Evolutionary conservation across 1,140 invertebrate species (phyloP), one percentile per base, ranked within the genome.

Genomic region (Tetramorium parvispinum): DNA sequence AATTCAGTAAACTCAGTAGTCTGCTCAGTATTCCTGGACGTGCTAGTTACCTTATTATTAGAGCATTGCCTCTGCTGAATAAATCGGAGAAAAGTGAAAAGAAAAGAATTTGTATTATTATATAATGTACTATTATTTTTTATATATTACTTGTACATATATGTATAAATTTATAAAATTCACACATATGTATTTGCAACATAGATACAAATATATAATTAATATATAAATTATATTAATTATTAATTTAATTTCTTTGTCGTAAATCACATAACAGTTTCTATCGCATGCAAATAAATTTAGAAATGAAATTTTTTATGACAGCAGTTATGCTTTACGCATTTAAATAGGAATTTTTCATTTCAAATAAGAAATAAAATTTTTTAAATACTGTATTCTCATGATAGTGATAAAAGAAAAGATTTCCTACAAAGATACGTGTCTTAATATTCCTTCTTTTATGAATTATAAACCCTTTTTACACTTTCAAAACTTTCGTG

Each of bases 351-450:
- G 13, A 76, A 40, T 21, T 24, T 32, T 32, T 32, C 32, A 16
- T 11, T 40, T 21, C 6, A 75, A 55, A n/a, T 75, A 37, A 76
- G 37, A 37, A 76, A 57, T 53, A 8, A 37, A 40, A 65, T 65
- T 55, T 40, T 57, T 3, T 13, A 37, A 21, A 55, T 40, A 13
- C 21, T 24, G 18, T 61, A 32, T 6, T 61, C 27, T 61, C 27
- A 32, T 2, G 4, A n/a, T 40, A 65, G 24, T 10, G 8, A 65
- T 65, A 65, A 65, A 65, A 37, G 11, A 63, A 32, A 63, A 0
- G 40, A 32, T 32, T 65, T 65, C 1, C 8, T 40, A 7, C n/a
- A 37, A 65, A 65, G 51, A 37, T 10, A 37, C n/a, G 6, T 7
- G 11, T 57, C 13, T 57, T 16, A 37, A 57, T 11, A 24, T 57